phyloP scores from a whole-genome alignment of 2,888 invertebrate genomes.

The Laspeyria flexula region DNA sequence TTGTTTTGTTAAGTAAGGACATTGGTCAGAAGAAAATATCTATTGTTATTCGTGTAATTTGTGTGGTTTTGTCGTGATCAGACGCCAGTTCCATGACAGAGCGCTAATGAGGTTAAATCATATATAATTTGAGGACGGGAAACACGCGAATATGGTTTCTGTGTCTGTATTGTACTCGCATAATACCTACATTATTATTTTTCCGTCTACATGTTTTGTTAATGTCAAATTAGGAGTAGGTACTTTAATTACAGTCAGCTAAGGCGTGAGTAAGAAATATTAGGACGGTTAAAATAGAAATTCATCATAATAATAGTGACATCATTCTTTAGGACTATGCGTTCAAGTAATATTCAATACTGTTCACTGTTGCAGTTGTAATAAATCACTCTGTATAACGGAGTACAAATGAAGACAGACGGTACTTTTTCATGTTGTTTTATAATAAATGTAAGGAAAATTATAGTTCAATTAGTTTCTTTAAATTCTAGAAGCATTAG shows the following conservation, averaged over 20 bases:
- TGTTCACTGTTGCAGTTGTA: not conserved
- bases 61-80: conserved; percentile 1
- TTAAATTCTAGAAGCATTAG: too few species aligned
- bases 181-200: too few species aligned
- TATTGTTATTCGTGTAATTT: not conserved
- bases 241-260: not conserved
- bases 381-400: conserved; percentile 2
- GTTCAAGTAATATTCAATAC: conserved; percentile 10
- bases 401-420: conserved; percentile 10
- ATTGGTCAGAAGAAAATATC: not conserved
- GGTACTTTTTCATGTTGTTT: conserved; percentile 12
- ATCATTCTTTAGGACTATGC: conserved; percentile 7
- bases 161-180: too few species aligned
- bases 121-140: conserved; percentile 26
- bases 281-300: conserved; percentile 15
- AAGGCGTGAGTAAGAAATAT: conserved; percentile 11
- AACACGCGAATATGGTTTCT: conserved; percentile 43
- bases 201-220: too few species aligned
- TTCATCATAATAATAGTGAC: conserved; percentile 10
- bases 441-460: conserved; percentile 6
- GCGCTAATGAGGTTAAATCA: conserved; percentile 24
- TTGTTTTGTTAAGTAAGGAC: too few species aligned
- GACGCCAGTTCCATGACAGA: conserved; percentile 15
- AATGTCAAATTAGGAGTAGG: too few species aligned
- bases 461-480: not conserved